Evolutionary conservation across 2,888 invertebrate species (phyloP), one percentile per base, ranked within the genome.

Genomic region (Stenotaenia linearis): DNA sequence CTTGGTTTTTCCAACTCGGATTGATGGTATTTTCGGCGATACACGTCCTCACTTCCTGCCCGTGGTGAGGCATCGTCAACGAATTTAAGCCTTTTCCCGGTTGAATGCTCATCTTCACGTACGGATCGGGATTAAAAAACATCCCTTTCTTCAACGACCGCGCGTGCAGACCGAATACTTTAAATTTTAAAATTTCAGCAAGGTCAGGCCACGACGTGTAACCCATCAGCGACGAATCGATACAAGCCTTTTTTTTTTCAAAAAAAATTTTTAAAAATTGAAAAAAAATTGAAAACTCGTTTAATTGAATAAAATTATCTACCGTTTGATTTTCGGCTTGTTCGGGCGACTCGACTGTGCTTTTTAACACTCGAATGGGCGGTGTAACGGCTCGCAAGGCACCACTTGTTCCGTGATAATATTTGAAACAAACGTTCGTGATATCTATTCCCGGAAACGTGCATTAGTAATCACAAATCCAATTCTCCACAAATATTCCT

Each of bases 121-220:
- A 88, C 0, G 88, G 88, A 81, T 88, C 87, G 61, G 87, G 88
- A 83, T 86, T 87, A 83, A 88, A 88, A 83, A 88, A 87, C 83
- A 88, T 85, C 12, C 88, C 87, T 81, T 86, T 87, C 82, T 87
- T 87, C 79, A 88, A 84, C 80, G 87, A 86, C 28, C 83, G 84
- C 32, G 87, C 87, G 81, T 85, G 84, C 61, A 88, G 79, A 83
- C 82, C 83, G 35, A 81, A 82, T 35, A 83, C 69, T 79, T 82
- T 82, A 80, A 83, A 83, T 78, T 81, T 81, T n/a, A 83, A 81
- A 81, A 83, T 82, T 78, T 83, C 83, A 50, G 81, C 81, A 79
- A 81, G 82, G 80, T 82, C 81, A 61, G 82, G 82, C 79, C 81
- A 81, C 77, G 82, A 80, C 37, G 82, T 82, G 69, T 81, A 83